Evolutionary conservation across 2,113 vertebrate species (phyloP).

Genomic region (Xerus inauris): DNA sequence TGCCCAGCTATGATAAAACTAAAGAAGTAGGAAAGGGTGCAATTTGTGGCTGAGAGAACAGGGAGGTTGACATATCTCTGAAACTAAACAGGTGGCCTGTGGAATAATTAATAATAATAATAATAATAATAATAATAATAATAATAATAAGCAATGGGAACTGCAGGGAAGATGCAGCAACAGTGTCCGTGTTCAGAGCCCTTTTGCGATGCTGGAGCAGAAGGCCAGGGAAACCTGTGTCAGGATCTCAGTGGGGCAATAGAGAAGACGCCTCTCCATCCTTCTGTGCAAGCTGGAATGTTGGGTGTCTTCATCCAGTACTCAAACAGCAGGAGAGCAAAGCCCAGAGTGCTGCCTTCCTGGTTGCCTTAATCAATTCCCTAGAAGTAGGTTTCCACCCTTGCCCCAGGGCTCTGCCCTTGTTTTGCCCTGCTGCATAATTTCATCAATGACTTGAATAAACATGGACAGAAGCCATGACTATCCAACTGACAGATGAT

Average conservation of each 20-base stretch:
- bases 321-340: not conserved
- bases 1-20: not conserved
- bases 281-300: not conserved
- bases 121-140: too few relatives aligned
- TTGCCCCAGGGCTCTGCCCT: not conserved
- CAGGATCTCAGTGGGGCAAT: not conserved
- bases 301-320: not conserved
- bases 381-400: not conserved
- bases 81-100: not conserved
- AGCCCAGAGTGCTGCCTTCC: not conserved
- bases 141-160: not conserved
- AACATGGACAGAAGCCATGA: not conserved
- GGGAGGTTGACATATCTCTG: not conserved
- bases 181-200: not conserved
- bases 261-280: not conserved
- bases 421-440: not conserved
- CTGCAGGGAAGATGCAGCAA: not conserved
- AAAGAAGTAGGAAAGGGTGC: not conserved
- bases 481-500: not conserved
- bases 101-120: too few relatives aligned
- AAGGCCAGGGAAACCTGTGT: not conserved
- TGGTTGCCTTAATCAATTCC: not conserved
- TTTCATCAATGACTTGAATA: not conserved
- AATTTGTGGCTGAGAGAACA: not conserved
- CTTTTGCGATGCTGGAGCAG: not conserved